Evolutionary conservation across 2,888 invertebrate species (phyloP).

Genomic region (Macropis europaea): DNA sequence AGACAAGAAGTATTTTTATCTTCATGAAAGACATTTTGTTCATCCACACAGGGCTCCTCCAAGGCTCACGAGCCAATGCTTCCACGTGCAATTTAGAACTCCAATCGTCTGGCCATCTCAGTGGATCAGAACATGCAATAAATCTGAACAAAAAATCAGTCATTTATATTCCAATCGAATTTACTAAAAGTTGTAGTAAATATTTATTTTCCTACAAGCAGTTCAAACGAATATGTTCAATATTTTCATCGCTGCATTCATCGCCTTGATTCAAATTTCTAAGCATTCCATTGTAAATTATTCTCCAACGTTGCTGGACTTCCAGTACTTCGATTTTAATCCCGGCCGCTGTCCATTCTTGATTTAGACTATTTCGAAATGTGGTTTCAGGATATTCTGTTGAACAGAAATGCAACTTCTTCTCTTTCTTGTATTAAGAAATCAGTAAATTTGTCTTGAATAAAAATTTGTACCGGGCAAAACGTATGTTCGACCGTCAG

Average conservation of each 20-base stretch:
- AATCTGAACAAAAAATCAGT: slow-evolving; percentile 80
- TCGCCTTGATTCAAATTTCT: slow-evolving; percentile 78
- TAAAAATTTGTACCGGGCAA: slow-evolving; percentile 77
- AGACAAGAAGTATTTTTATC: background rate
- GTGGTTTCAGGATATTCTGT: slow-evolving; percentile 82
- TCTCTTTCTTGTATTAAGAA: too few species aligned
- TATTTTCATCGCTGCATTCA: slow-evolving; percentile 30
- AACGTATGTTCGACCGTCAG: slow-evolving; percentile 79
- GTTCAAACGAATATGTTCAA: slow-evolving; percentile 82
- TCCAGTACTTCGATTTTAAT: slow-evolving; percentile 84
- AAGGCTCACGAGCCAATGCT: slow-evolving; percentile 82
- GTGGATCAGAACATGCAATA: slow-evolving; percentile 80
- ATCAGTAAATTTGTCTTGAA: slow-evolving; percentile 54
- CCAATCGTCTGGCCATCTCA: slow-evolving; percentile 82
- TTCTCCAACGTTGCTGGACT: slow-evolving; percentile 83
- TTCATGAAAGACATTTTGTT: slow-evolving; percentile 80
- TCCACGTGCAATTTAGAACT: slow-evolving; percentile 81
- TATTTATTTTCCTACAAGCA: slow-evolving; percentile 82
- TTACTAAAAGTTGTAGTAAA: background rate
- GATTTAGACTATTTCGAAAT: slow-evolving; percentile 77
- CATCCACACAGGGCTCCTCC: slow-evolving; percentile 83
- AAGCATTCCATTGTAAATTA: slow-evolving; percentile 87
- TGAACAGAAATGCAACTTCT: background rate
- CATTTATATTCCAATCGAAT: background rate
- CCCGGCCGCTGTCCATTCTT: slow-evolving; percentile 83